Percentiles rank a stretch among this genome's conserved stretches.
These are phyloP conservation scores for Entosphenus tridentatus DNA, from an alignment of 2,113 vertebrate species.

Conservation along the genomic window DNA sequence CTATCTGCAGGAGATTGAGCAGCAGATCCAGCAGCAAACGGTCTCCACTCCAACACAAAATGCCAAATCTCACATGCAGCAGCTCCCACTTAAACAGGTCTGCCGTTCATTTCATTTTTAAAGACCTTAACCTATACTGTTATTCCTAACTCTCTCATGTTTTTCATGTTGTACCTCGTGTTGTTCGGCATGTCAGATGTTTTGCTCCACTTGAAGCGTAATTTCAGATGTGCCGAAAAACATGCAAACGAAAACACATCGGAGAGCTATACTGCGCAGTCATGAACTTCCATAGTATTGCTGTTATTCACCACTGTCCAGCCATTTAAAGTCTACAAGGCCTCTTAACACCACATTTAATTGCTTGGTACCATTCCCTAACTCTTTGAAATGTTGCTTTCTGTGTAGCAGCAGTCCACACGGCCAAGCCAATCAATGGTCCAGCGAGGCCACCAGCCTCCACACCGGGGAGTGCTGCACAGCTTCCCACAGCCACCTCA, in stretches of 20 bases:
- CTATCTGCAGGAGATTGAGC: slow-evolving; percentile 59
- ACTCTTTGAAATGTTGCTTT: background rate
- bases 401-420: slow-evolving; percentile 13
- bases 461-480: slow-evolving; percentile 39
- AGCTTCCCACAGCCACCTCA: slow-evolving; percentile 52
- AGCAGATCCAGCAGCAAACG: slow-evolving; percentile 65
- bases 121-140: too few species aligned
- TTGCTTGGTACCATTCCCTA: background rate
- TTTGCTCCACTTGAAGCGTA: background rate
- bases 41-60: slow-evolving; percentile 21
- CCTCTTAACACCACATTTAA: background rate
- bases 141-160: too few species aligned
- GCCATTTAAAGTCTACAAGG: background rate
- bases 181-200: background rate
- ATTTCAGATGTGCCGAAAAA: background rate
- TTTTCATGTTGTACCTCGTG: slow-evolving; percentile 14
- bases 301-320: background rate
- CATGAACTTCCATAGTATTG: too few species aligned
- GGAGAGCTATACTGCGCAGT: too few species aligned
- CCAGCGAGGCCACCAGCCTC: slow-evolving; percentile 29
- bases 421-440: slow-evolving; percentile 38
- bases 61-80: slow-evolving; percentile 23
- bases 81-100: slow-evolving; percentile 29
- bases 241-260: too few species aligned
- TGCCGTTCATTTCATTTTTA: slow-evolving; percentile 7